A percentile compares a stretch with the other conserved stretches of the same genome.
phyloP scores from a whole-genome alignment of 1,140 invertebrate genomes.

The Dendrolimus punctatus region DNA sequence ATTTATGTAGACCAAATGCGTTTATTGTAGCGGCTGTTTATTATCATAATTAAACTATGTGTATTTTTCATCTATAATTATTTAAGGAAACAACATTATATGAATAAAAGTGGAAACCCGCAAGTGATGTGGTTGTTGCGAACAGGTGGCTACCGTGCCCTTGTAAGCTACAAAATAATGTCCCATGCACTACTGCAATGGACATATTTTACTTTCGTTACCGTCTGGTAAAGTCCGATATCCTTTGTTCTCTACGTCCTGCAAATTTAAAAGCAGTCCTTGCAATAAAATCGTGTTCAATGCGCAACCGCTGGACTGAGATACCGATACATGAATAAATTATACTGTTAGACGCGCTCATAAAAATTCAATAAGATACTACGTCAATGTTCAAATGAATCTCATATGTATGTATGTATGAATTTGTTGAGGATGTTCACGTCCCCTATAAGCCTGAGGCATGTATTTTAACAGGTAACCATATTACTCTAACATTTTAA shows the following conservation, averaged over 20 bases:
- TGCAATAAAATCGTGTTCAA: constrained; percentile 40
- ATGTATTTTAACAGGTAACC: too few relatives aligned
- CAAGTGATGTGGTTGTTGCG: constrained; percentile 7
- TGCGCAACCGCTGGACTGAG: constrained; percentile 20
- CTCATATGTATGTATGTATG: too few relatives aligned
- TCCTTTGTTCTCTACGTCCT: constrained; percentile 45
- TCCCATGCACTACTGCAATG: constrained; percentile 36
- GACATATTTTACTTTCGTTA: constrained; percentile 55
- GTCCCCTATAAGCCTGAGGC: too few relatives aligned
- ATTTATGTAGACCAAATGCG: too few relatives aligned
- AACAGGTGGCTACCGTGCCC: constrained; percentile 36
- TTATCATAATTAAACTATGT: neutral
- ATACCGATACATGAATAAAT: constrained; percentile 43
- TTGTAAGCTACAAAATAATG: constrained; percentile 28
- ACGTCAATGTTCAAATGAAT: too few relatives aligned
- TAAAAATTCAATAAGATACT: too few relatives aligned
- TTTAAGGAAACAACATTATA: neutral
- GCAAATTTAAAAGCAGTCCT: constrained; percentile 51
- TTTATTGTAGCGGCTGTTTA: too few relatives aligned
- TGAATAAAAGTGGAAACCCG: constrained; percentile 4
- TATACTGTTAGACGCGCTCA: constrained; percentile 11
- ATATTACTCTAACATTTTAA: too few relatives aligned
- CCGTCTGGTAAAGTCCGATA: constrained; percentile 40
- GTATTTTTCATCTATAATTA: too few relatives aligned
- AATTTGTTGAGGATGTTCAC: too few relatives aligned